Conservation (phyloP, 2,113 vertebrate species). For the Gracilinanus agilis region DNA sequence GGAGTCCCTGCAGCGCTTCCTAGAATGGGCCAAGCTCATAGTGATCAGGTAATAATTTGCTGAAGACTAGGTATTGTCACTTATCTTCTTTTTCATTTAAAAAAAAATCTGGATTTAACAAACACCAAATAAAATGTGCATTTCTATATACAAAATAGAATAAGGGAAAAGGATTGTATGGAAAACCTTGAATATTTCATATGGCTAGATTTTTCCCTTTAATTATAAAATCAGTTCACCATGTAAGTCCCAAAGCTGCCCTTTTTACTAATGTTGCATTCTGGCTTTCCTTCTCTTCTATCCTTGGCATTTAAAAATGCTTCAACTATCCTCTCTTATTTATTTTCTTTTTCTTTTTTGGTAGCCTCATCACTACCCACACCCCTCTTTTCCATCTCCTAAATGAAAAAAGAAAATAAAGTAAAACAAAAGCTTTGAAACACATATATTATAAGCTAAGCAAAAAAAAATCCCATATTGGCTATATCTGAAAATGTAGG, state of each 20-base stretch:
- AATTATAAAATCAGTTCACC: neutral
- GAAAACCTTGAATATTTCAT: neutral
- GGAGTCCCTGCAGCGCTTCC: neutral
- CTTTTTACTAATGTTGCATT: neutral
- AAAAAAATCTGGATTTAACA: neutral
- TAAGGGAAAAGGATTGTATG: neutral
- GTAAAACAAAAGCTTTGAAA: neutral
- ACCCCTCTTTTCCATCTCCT: neutral
- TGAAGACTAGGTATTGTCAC: neutral
- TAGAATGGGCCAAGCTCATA: neutral
- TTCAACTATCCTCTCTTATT: neutral
- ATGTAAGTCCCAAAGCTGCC: neutral
- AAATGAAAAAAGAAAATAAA: conserved; percentile 17
- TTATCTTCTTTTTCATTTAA: neutral
- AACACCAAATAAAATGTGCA: neutral
- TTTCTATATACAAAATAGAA: neutral
- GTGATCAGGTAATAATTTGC: neutral
- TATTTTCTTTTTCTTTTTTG: neutral
- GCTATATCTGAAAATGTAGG: neutral
- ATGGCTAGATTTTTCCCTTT: neutral
- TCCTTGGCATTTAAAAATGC: neutral
- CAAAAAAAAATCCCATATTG: neutral
- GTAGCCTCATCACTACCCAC: neutral
- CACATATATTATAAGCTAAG: neutral
- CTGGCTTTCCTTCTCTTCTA: neutral